A percentile compares a stretch with the other conserved stretches of the same genome.
Evolutionary conservation across 2,797 vertebrate species (phyloP).

Genomic region (Phataginus tetradactyla): DNA sequence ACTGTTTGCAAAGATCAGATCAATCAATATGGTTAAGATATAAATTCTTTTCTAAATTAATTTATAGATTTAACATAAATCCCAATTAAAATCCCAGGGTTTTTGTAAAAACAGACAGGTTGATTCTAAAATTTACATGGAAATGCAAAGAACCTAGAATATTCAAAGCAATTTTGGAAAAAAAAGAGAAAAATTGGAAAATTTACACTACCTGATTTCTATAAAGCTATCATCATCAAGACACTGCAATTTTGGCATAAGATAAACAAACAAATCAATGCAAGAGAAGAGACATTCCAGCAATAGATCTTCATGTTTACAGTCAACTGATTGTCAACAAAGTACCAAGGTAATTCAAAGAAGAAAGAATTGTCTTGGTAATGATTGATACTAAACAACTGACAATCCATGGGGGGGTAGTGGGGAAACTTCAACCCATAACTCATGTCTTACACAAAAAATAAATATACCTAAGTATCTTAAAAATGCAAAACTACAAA

Average conservation of each 20-base stretch:
- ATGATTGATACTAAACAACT: not conserved
- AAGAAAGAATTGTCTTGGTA: not conserved
- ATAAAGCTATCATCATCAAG: not conserved
- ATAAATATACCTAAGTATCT: conserved; percentile 25
- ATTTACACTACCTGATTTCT: not conserved
- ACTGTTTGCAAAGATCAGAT: conserved; percentile 12
- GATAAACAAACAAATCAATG: not conserved
- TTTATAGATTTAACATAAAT: conserved; percentile 32
- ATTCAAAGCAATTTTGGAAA: conserved; percentile 15
- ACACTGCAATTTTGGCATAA: not conserved
- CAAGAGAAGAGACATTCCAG: not conserved
- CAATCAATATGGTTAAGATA: conserved; percentile 16
- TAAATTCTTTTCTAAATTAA: not conserved
- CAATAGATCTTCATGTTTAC: conserved; percentile 35
- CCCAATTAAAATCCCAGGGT: conserved; percentile 26
- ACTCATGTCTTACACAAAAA: not conserved
- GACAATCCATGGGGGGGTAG: not conserved
- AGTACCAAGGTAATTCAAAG: not conserved
- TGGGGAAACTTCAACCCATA: not conserved
- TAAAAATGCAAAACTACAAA: not conserved
- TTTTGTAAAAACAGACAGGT: not conserved
- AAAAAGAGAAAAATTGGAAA: conserved; percentile 38
- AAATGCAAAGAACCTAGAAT: conserved; percentile 43
- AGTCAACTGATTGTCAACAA: not conserved
- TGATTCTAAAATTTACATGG: conserved; percentile 19